Base-by-base conservation (phyloP, 2,113 vertebrate genomes). In the Aythya baeri region DNA sequence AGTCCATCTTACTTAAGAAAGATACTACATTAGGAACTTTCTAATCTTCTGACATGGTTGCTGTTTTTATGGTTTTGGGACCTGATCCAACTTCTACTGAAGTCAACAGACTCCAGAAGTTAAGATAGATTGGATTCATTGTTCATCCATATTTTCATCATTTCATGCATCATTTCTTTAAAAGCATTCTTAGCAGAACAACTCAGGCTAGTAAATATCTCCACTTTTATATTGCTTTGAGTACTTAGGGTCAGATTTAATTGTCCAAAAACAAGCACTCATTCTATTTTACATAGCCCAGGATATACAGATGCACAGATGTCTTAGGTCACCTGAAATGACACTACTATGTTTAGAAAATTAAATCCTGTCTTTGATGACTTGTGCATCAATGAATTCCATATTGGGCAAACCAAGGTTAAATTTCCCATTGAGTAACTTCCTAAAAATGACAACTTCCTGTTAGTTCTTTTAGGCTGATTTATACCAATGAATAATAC, bases 1-100 rank as follows among this genome's bases (percentile, higher is more conserved):
- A 83, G 62, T 61, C 66, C 55, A 50, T 41, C 77, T 82, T 88
- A 72, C 77, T 88, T 77, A 57, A 94, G 49, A 83, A 93, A 77
- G 81, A 80, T 49, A 67, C 20, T 3, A 16, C 22, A 41, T 38
- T 23, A 54, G 50, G 14, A 89, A 76, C 46, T n/a, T 90, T 72
- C 55, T 55, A 75, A 71, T n/a, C 75, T 89, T 57, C 21, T 54
- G 63, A 54, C 57, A 34, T 7, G 29, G 52, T 32, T 59, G 36
- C 43, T 91, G 18, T 65, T 72, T 86, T 76, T 61, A 74, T n/a
- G 66, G 32, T 78, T 97, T 52, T 38, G 36, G 52, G 73, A 80
- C 20, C 52, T 68, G n/a, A 78, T 59, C 32, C 32, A 93, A 31
- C 50, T 59, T 85, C 75, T 85, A 31, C 32, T 58, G 20, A 80